Percentiles rank a stretch among this genome's conserved stretches.
Conservation (phyloP, 1,140 invertebrate genomes). For the Meloidogyne floridensis region DNA sequence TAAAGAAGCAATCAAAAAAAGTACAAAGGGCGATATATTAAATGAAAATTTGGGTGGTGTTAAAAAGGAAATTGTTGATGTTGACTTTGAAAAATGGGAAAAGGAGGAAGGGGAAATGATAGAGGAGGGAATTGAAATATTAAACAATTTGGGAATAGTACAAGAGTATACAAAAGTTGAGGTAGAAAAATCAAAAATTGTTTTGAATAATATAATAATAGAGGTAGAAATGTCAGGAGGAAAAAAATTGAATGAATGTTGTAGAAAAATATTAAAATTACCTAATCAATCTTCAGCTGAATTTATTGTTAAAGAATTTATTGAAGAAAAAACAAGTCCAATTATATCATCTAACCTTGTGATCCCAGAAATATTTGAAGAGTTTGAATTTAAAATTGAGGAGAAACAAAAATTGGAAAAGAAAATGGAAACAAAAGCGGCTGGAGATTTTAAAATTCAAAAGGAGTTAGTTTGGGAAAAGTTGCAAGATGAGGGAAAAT, state of each 20-base stretch:
- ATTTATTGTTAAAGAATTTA: neutral
- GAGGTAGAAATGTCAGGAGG: conserved; percentile 1
- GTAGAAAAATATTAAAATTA: neutral
- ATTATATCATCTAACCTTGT: neutral
- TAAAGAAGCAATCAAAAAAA: too few species aligned
- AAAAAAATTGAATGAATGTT: neutral
- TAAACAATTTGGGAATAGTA: neutral
- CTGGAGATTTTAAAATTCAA: neutral
- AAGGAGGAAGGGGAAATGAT: neutral
- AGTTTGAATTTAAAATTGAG: neutral
- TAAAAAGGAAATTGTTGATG: too few species aligned
- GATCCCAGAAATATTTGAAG: neutral
- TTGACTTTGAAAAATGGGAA: too few species aligned
- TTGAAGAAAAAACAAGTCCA: neutral
- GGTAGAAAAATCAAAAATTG: neutral
- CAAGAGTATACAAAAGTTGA: neutral
- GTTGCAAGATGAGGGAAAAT: neutral
- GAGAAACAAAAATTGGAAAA: neutral
- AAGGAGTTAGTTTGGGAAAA: too few species aligned
- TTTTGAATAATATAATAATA: too few species aligned
- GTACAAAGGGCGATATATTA: too few species aligned
- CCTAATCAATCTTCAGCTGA: neutral
- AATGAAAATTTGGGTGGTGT: too few species aligned
- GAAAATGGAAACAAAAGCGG: conserved; percentile 11
- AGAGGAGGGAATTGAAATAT: neutral